Evolutionary conservation across 2,888 invertebrate genomes (phyloP), one percentile per base, ranked within the genome.

Genomic region (Heliconius hortense): DNA sequence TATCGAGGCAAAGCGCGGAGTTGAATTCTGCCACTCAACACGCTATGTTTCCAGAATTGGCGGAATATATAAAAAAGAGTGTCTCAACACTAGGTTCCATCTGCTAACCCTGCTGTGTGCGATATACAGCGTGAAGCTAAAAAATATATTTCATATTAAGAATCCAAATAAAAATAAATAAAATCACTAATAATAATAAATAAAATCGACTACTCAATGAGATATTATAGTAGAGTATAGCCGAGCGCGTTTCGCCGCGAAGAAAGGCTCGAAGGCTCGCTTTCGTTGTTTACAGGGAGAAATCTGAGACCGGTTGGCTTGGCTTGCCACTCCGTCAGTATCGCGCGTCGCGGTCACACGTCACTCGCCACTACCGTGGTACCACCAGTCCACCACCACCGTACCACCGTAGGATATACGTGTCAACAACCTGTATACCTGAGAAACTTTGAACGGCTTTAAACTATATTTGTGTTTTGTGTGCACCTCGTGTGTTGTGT

Each of bases 271-370:
- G 84, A 85, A 89, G 89, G 90, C 89, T 91, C 87, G 92, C 91
- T 93, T 93, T 92, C 93, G 90, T 88, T 92, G 92, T 90, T 90
- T 90, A 91, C 92, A 91, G 92, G 92, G 93, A 93, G 93, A 93
- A 93, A 93, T 93, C 93, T 89, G 87, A 84, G 87, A 92, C 92
- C 91, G 91, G 92, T 82, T 81, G 76, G 76, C 82, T 78, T 4
- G 71, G 35, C 70, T 60, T 43, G 71, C 71, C 81, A 82, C 82
- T 81, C 77, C 79, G 84, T 82, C 83, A 84, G 86, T 84, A 79
- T 81, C 87, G 87, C 87, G 89, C 88, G 82, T 81, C 85, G 85
- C 89, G 87, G 83, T 85, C 81, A 72, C 79, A 35, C 74, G 79
- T 78, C 82, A 79, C 82, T 2, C n/a, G 26, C 86, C 87, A 89